Conservation (phyloP, 2,797 vertebrate species). For the Staurois parvus region DNA sequence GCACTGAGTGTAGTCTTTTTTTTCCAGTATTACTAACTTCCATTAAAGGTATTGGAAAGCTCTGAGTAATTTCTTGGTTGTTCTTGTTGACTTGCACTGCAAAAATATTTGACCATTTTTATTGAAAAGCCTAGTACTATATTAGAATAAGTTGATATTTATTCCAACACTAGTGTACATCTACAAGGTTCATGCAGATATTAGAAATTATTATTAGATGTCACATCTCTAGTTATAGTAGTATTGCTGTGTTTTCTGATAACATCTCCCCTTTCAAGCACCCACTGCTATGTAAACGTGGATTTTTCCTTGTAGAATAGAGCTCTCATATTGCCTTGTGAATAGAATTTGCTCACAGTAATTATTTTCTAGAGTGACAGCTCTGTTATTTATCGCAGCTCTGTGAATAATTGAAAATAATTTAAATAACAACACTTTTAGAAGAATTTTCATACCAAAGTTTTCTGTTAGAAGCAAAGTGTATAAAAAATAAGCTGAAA, state of each 20-base stretch:
- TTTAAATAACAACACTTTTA: conserved; percentile 32
- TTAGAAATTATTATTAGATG: background rate
- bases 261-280: background rate
- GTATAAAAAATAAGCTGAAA: background rate
- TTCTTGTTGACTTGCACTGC: no score
- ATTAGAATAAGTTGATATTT: no score
- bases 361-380: conserved; percentile 36
- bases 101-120: no score
- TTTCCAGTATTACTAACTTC: no score
- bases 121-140: no score
- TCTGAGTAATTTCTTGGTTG: no score
- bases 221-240: background rate
- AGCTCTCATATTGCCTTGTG: conserved; percentile 11
- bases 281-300: background rate
- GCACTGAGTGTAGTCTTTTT: no score
- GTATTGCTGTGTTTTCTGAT: background rate
- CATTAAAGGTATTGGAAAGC: no score
- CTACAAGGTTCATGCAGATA: background rate
- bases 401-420: conserved; percentile 31
- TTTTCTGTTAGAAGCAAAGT: conserved; percentile 21
- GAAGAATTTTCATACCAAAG: conserved; percentile 8
- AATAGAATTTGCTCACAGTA: conserved; percentile 9
- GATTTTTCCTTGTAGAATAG: conserved; percentile 11
- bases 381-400: conserved; percentile 26
- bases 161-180: background rate